Evolutionary conservation across 2,113 vertebrate species (phyloP), one percentile per base, ranked within the genome.

Genomic region (Sapayoa aenigma): DNA sequence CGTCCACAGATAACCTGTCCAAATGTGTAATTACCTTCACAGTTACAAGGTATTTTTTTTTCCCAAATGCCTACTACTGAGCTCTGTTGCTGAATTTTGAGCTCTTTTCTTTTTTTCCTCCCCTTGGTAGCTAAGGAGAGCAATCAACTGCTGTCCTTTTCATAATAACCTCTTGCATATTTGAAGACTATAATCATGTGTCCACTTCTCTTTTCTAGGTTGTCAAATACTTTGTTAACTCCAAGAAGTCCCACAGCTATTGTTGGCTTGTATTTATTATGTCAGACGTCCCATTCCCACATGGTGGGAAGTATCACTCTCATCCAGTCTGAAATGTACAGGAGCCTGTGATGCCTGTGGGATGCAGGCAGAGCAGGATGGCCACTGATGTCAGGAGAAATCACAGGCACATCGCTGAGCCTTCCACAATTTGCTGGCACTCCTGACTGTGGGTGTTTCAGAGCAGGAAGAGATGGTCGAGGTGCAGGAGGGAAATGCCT

Each of bases 381-480:
- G 30, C 24, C 56, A 3, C 14, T 1, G 3, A 63, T 71, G n/a
- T 4, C 28, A 46, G 62, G 28, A 22, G 30, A 49, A 21, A 42
- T 13, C 28, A 33, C n/a, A 31, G n/a, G 25, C 66, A 79, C 14
- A 12, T 20, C 60, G 24, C 75, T 28, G 23, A 84, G 65, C 59
- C 46, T 67, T 46, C 35, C 3, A 1, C 9, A 2, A 10, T 25
- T 14, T 60, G 6, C 83, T 87, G 84, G 35, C 33, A 52, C 3
- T 11, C 53, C 21, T 1, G 6, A 50, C n/a, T 87, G 41, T 0
- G 0, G 6, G n/a, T 69, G 9, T 22, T 89, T 44, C 0, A 1
- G 59, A 85, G 37, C 63, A 52, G 87, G 35, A 20, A 11, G 33
- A 31, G 23, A 47, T 28, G 58, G 14, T 28, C 41, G 18, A 0